Evolutionary conservation across 2,113 vertebrate genomes (phyloP), one percentile per base, ranked within the genome.

Genomic region (Pipra filicauda): DNA sequence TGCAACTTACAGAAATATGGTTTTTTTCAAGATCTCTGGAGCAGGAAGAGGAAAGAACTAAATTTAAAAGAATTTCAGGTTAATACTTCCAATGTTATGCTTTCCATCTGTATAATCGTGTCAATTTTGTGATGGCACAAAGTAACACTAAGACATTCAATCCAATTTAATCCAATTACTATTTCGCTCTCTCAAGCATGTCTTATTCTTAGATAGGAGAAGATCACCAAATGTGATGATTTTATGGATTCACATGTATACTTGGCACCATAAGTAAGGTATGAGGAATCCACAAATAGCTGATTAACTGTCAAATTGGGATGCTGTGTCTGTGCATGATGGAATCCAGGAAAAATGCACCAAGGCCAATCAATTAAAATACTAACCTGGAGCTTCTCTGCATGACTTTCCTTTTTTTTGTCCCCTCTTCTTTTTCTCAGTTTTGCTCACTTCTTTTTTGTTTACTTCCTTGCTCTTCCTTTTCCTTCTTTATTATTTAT

Each of bases 151-250:
- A 67, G 93, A 80, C 80, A 77, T 90, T 91, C 27, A 94, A 73
- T 69, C 67, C 95, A 77, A 76, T 88, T 88, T 92, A 93, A 96
- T 93, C 92, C 83, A 94, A 81, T 97, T 96, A 93, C 27, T n/a
- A 6, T 73, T 95, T 84, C 11, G 2, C 43, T 86, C 57, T 96
- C 58, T 95, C 51, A 64, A 59, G n/a, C 39, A 80, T 89, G 62
- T 74, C 30, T 87, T 92, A 75, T 37, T 85, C 88, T 91, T 91
- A 54, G 65, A 71, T 23, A 73, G 62, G 64, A 94, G 57, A 91
- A 95, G 67, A 93, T 55, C 52, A 91, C 35, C 67, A 64, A 41
- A 8, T 35, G 52, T 90, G 58, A 74, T 75, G 80, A 94, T 77
- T 91, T 91, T 93, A 31, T 77, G 64, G 48, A 33, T 64, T 88